Conservation (phyloP, 2,888 invertebrate genomes). For the Phoenoteleia sp. region DNA sequence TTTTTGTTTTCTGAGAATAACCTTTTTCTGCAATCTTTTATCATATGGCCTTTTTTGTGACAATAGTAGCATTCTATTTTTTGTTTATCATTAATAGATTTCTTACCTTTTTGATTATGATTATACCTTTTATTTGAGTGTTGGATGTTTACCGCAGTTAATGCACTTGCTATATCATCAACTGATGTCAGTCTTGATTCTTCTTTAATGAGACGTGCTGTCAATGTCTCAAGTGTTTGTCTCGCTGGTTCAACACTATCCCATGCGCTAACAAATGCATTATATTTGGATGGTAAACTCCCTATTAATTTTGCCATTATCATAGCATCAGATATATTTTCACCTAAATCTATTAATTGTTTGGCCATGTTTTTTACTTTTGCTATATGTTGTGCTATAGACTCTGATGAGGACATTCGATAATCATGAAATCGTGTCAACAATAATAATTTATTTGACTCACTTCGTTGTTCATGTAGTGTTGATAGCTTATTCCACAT, state of each 20-base stretch:
- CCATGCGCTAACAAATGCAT: conserved; percentile 27
- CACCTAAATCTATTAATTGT: conserved; percentile 26
- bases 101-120: neutral
- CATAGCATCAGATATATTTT: conserved; percentile 4
- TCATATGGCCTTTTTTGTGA: conserved; percentile 25
- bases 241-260: conserved; percentile 10
- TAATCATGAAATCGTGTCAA: conserved; percentile 31
- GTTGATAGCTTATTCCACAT: conserved; percentile 38
- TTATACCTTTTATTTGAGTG: neutral
- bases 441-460: conserved; percentile 14
- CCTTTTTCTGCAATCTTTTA: conserved; percentile 23
- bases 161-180: conserved; percentile 22
- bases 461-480: conserved; percentile 43
- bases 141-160: conserved; percentile 11
- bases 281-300: conserved; percentile 19
- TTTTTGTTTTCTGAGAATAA: conserved; percentile 5
- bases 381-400: conserved; percentile 1
- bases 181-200: neutral
- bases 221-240: conserved; percentile 7
- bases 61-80: conserved; percentile 9
- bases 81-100: neutral
- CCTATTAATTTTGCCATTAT: conserved; percentile 36
- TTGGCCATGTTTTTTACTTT: conserved; percentile 26
- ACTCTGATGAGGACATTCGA: conserved; percentile 16
- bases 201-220: conserved; percentile 26